A percentile compares a stretch with the other conserved stretches of the same genome.
phyloP scores from a whole-genome alignment of 2,888 invertebrate genomes.

The Drosophila hawaiiensis region DNA sequence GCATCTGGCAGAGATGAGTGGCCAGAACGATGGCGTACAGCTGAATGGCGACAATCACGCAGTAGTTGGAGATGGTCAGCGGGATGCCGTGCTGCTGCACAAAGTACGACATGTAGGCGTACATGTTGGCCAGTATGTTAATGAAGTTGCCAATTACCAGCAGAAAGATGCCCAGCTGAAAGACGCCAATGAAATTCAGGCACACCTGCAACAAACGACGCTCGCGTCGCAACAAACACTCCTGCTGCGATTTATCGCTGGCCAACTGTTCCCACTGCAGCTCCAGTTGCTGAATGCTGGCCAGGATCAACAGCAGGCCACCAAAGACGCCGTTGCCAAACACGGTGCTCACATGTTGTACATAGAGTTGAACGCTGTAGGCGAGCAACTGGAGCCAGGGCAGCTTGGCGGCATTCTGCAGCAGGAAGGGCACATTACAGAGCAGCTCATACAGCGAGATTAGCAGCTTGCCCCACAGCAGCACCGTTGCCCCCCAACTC shows the following conservation, averaged over 20 bases:
- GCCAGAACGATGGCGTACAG: constrained; percentile 67
- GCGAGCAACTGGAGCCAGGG: constrained; percentile 61
- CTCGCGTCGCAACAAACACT: constrained; percentile 50
- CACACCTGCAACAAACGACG: constrained; percentile 49
- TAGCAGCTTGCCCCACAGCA: constrained; percentile 71
- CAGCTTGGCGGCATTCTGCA: constrained; percentile 53
- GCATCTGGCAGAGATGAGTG: constrained; percentile 65
- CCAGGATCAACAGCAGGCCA: constrained; percentile 65
- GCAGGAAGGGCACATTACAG: constrained; percentile 77
- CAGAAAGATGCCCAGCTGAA: constrained; percentile 76
- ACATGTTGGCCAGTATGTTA: constrained; percentile 80
- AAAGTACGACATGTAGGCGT: constrained; percentile 80
- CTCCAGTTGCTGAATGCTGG: constrained; percentile 64
- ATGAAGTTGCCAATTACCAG: constrained; percentile 73
- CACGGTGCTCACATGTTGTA: constrained; percentile 73
- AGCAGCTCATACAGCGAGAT: constrained; percentile 72
- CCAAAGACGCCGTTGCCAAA: constrained; percentile 73
- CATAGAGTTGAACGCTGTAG: constrained; percentile 71
- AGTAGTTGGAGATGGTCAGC: constrained; percentile 74
- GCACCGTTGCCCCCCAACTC: constrained; percentile 43
- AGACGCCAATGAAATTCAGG: constrained; percentile 44
- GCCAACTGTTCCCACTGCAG: constrained; percentile 32
- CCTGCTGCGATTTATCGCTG: background rate
- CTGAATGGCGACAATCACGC: constrained; percentile 61
- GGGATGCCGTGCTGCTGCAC: constrained; percentile 68